Evolutionary conservation across 2,888 invertebrate genomes (phyloP).

Genomic region (Holacanthella duospinosa): DNA sequence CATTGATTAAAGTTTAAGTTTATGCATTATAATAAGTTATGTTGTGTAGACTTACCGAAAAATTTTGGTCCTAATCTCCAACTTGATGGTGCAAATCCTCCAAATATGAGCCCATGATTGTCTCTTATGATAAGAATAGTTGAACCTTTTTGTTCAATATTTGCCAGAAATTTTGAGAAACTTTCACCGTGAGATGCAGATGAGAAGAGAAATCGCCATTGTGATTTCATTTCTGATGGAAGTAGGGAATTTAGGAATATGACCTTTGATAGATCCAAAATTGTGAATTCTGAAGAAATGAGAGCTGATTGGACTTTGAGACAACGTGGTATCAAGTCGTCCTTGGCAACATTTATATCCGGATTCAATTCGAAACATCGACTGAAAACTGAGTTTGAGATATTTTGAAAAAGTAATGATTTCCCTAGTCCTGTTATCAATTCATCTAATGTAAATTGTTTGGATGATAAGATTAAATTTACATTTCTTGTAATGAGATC

Average conservation of each 20-base stretch:
- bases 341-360: conserved; percentile 21
- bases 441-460: conserved; percentile 24
- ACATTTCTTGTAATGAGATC: conserved; percentile 21
- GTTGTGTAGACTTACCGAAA: conserved; percentile 53
- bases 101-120: conserved; percentile 75
- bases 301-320: conserved; percentile 3
- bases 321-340: conserved; percentile 15
- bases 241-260: conserved; percentile 69
- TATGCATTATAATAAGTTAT: too few relatives aligned
- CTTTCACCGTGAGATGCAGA: conserved; percentile 81
- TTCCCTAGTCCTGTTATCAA: conserved; percentile 24
- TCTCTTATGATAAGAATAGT: conserved; percentile 68
- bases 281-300: conserved; percentile 18
- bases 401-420: conserved; percentile 25
- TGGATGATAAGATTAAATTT: neutral
- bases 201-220: conserved; percentile 81
- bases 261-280: conserved; percentile 60
- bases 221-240: conserved; percentile 59
- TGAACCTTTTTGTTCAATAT: conserved; percentile 67
- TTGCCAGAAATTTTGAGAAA: conserved; percentile 69
- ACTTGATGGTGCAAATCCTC: conserved; percentile 70
- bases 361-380: conserved; percentile 31
- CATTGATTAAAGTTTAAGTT: too few relatives aligned
- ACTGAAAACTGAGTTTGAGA: conserved; percentile 31
- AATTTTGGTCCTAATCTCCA: conserved; percentile 71